These are phyloP conservation scores for Tipula unca DNA, from an alignment of 2,888 invertebrate genomes.

Conservation along the genomic window DNA sequence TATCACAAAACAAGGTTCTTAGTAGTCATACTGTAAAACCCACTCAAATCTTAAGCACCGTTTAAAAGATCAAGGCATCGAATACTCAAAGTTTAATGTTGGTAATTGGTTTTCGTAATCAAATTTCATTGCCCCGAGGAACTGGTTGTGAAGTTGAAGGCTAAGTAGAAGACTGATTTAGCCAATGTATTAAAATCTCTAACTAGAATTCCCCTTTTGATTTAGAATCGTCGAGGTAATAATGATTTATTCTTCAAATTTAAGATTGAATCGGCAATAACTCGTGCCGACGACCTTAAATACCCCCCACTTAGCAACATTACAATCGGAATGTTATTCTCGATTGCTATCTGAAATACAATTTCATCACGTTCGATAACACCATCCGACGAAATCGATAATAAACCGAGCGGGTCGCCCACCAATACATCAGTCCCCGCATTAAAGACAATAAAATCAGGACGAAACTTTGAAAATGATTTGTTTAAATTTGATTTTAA, in stretches of 20 bases:
- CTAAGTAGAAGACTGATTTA: too few relatives aligned
- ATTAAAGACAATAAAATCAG: slow-evolving; percentile 81
- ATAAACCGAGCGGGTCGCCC: slow-evolving; percentile 66
- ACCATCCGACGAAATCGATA: slow-evolving; percentile 67
- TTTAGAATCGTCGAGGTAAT: slow-evolving; percentile 34
- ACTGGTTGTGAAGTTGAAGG: too few relatives aligned
- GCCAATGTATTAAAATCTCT: too few relatives aligned
- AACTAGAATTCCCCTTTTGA: too few relatives aligned
- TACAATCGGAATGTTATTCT: slow-evolving; percentile 61
- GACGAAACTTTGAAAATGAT: slow-evolving; percentile 60
- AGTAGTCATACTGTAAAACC: not conserved
- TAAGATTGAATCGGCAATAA: slow-evolving; percentile 77
- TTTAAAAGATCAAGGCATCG: not conserved
- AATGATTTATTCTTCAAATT: slow-evolving; percentile 59
- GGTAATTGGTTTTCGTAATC: too few relatives aligned
- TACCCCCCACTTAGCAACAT: slow-evolving; percentile 89
- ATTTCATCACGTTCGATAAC: slow-evolving; percentile 75
- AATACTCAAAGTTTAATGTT: too few relatives aligned
- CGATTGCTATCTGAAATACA: slow-evolving; percentile 63
- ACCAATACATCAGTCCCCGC: slow-evolving; percentile 83
- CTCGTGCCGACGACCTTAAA: slow-evolving; percentile 61
- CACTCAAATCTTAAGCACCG: not conserved
- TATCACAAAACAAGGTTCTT: not conserved
- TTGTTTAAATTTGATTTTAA: slow-evolving; percentile 55
- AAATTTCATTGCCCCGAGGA: too few relatives aligned